Evolutionary conservation across 2,797 vertebrate genomes (phyloP), one percentile per base, ranked within the genome.

Genomic region (Gymnoscopelus braueri): DNA sequence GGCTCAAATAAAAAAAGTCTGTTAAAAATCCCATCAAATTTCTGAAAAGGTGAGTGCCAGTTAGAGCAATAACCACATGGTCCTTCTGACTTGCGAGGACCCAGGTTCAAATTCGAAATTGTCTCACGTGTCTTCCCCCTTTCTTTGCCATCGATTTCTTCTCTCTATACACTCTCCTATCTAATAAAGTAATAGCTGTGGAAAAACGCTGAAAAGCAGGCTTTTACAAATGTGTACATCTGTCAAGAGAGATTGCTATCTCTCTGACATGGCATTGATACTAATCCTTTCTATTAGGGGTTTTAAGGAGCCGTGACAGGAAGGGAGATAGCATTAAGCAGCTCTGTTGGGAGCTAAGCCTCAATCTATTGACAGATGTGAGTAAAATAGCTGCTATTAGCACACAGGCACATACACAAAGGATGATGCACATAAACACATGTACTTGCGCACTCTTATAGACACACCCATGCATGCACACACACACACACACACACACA

Each of bases 221-320:
- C 39, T 44, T 67, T 65, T 51, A 5, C 69, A 66, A 79, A 71
- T 59, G 50, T 4, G 51, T 60, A 48, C 79, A 61, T 79, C 66
- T 69, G 69, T 75, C 73, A 62, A 56, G 65, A 67, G 77, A 83
- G 75, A 79, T 83, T 39, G 58, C 67, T 52, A 60, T 80, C 77
- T 50, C 54, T 78, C 69, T 32, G 24, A 60, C 68, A 60, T 58
- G 54, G 35, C 71, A 29, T 2, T 63, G 1, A 15, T 11, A 39
- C 60, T 82, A 78, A 86, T 83, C 87, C 74, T 69, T 69, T 59
- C 80, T 72, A 70, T 78, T 71, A 72, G 68, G 63, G 73, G 55
- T 60, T 76, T 75, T 67, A 71, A 75, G 63, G 63, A 48, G 44
- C 58, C n/a, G 67, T 74, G 71, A 75, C 83, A 52, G 75, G 57